These are phyloP conservation scores for Zaprionus lachaisei DNA, from an alignment of 1,140 invertebrate genomes.

Conservation along the genomic window DNA sequence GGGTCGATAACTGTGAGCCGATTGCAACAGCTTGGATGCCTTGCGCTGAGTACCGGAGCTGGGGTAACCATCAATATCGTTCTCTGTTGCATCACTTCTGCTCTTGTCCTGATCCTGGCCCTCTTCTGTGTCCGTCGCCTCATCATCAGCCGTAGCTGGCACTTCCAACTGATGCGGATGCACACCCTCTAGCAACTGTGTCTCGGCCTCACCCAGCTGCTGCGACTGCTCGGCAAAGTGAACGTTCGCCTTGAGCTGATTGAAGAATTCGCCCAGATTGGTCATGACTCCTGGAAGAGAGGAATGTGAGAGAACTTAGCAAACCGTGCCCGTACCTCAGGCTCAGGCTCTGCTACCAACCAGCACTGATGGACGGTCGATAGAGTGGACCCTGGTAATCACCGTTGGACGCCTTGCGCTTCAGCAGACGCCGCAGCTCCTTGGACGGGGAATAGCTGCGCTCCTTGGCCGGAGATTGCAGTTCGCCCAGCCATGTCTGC, in stretches of 20 bases:
- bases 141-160: background rate
- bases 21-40: constrained; percentile 50
- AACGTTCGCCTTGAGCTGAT: constrained; percentile 74
- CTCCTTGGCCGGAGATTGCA: constrained; percentile 58
- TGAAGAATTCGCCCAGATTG: constrained; percentile 80
- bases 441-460: constrained; percentile 23
- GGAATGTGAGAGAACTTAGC: constrained; percentile 32
- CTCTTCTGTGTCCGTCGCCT: background rate
- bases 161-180: constrained; percentile 56
- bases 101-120: background rate
- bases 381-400: constrained; percentile 36
- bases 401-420: constrained; percentile 34
- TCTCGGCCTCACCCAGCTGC: constrained; percentile 52
- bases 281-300: constrained; percentile 77
- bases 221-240: constrained; percentile 71
- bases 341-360: constrained; percentile 36
- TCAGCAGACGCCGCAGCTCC: constrained; percentile 26
- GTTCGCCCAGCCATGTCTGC: constrained; percentile 42
- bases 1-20: constrained; percentile 69
- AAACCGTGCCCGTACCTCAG: background rate
- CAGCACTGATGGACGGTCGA: constrained; percentile 73
- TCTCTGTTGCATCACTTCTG: background rate
- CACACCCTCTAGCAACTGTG: constrained; percentile 65
- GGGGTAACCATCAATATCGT: constrained; percentile 1
- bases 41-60: constrained; percentile 42